Evolutionary conservation across 2,113 vertebrate genomes (phyloP).

Genomic region (Australoheros scitulus): DNA sequence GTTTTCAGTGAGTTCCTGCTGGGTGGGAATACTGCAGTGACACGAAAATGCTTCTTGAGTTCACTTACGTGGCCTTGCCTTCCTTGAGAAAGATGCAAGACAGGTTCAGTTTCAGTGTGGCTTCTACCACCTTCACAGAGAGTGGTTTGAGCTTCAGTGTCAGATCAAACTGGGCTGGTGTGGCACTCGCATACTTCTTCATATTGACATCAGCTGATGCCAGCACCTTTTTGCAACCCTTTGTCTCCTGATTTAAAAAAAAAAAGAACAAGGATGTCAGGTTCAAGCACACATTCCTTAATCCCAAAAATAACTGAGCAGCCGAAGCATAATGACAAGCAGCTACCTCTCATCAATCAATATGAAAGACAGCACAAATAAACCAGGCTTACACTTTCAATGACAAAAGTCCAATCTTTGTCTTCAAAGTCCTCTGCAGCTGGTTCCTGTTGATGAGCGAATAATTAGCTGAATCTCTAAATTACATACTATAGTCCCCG

Average conservation of each 20-base stretch:
- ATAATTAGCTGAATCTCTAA: neutral
- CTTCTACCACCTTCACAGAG: constrained; percentile 89
- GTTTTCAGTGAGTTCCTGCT: neutral
- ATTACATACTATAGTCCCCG: neutral
- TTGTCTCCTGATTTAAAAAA: constrained; percentile 80
- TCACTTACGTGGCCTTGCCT: constrained; percentile 91
- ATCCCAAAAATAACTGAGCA: neutral
- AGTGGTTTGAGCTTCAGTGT: constrained; percentile 84
- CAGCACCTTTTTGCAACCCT: constrained; percentile 86
- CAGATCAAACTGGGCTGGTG: constrained; percentile 79
- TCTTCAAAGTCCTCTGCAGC: constrained; percentile 89
- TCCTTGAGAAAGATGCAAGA: constrained; percentile 88
- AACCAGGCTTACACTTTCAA: constrained; percentile 86
- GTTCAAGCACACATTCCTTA: neutral
- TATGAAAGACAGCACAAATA: neutral
- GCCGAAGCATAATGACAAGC: neutral
- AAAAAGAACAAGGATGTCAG: neutral
- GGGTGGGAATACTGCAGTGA: neutral
- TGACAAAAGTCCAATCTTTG: constrained; percentile 91
- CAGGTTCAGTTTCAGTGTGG: constrained; percentile 85
- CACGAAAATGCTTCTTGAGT: neutral
- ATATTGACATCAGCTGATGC: constrained; percentile 86
- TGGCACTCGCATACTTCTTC: constrained; percentile 83
- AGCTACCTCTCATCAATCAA: neutral
- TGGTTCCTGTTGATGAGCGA: constrained; percentile 79